Base-by-base conservation (phyloP, 2,113 vertebrate genomes). In the Chionomys nivalis region DNA sequence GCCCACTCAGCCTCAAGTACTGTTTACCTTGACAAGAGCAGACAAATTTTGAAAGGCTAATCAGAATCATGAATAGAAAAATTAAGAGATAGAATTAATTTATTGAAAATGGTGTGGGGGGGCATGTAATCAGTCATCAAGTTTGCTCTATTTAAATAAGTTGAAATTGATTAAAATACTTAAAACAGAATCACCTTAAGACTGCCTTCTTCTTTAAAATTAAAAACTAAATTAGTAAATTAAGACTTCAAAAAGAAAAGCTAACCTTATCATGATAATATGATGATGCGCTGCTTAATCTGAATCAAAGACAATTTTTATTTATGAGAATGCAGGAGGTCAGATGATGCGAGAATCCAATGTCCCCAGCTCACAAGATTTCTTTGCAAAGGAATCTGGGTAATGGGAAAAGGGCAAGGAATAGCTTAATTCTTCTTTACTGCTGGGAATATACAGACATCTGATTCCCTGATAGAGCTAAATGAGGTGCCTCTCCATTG, bases 61-160 rank as follows among this genome's bases (percentile, higher is more conserved):
- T 97, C 97, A 98, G 97, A 96, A 97, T 94, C 97, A 97, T 97
- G 94, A 97, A 94, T 91, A 98, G 73, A 97, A 97, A 96, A 96
- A 94, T 91, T 96, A 95, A 96, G 88, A 63, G 89, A 89, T 36
- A 89, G 42, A 96, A 96, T 96, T 96, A 95, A 97, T 95, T 82
- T 82, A 76, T 91, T 75, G 82, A 94, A 95, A 94, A 87, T 11
- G 89, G 86, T 66, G 7, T 19, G 95, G 95, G 86, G 95, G 85
- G 95, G 92, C n/a, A 63, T 72, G 44, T 83, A 96, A 97, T 94
- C 96, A 97, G 92, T 55, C 77, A 87, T 87, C 90, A 94, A 89
- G 39, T 96, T 92, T 94, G 63, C 63, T 79, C 73, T 77, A 91
- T 93, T 95, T 96, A 92, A 96, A 93, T 95, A 96, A 85, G 65